Evolutionary conservation across 2,113 vertebrate genomes (phyloP), one percentile per base, ranked within the genome.

Genomic region (Aldabrachelys gigantea): DNA sequence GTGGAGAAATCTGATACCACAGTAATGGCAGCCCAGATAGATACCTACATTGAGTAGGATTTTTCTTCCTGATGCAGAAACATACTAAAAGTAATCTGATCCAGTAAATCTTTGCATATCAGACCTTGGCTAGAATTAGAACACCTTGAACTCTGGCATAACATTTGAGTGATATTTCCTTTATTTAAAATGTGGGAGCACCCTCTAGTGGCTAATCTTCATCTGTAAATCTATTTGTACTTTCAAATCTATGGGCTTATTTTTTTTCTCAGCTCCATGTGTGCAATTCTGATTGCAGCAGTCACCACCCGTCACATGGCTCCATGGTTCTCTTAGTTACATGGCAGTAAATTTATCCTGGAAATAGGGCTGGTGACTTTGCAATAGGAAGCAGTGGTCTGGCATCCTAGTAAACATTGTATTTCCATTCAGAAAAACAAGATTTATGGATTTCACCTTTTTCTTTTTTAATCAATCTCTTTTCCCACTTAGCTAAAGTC

Each of bases 151-250:
- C 7, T 13, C 21, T 10, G 2, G 5, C 13, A 21, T 31, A 2
- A 6, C 0, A 1, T 2, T 1, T 14, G 0, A 50, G 75, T 27
- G 9, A 89, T 27, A 38, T 4, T 81, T n/a, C 19, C 3, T 21
- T 76, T 78, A 94, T 96, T 88, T 85, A 96, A 96, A 94, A 97
- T 96, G 92, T 94, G 90, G 84, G 91, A 96, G 97, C 95, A 95
- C 97, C 97, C 96, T 96, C 97, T 97, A 87, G 82, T 97, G 97
- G 96, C 89, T 95, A 87, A 69, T 1, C 3, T 80, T 35, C n/a
- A 22, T 1, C 2, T 24, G 76, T 90, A 38, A 38, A 21, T 21
- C 16, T n/a, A 72, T 31, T 8, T 38, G 14, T 79, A 9, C 1
- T 31, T 83, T 82, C 16, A 1, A 8, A 2, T 6, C 54, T 0